These are phyloP conservation scores for Diadumene lineata DNA, from an alignment of 92 coral and sea anemone genomes.

Conservation along the genomic window DNA sequence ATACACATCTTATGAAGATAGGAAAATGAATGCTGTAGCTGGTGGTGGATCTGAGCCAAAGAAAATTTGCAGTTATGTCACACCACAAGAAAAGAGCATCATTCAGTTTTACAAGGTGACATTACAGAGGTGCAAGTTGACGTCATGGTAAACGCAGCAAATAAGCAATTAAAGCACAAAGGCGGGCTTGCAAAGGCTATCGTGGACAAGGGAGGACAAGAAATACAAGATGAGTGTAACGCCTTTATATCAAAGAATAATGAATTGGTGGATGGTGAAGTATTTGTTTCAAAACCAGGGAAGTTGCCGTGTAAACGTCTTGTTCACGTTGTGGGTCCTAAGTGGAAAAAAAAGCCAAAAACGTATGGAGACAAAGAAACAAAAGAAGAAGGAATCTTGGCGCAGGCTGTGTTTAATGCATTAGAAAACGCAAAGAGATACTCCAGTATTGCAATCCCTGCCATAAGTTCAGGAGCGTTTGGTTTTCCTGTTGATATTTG, in stretches of 20 bases:
- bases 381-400: slow-evolving; percentile 28
- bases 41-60: background rate
- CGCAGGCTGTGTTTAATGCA: slow-evolving; percentile 36
- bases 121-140: slow-evolving; percentile 62
- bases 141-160: slow-evolving; percentile 80
- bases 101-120: slow-evolving; percentile 55
- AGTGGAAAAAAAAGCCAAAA: slow-evolving; percentile 28
- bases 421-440: slow-evolving; percentile 35
- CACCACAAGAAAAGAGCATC: slow-evolving; percentile 42
- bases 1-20: background rate
- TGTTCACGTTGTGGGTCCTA: slow-evolving; percentile 68
- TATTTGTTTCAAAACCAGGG: slow-evolving; percentile 53
- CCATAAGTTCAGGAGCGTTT: slow-evolving; percentile 66
- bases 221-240: slow-evolving; percentile 64
- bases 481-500: slow-evolving; percentile 66
- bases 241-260: slow-evolving; percentile 20
- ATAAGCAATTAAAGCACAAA: slow-evolving; percentile 49
- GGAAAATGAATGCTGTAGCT: background rate
- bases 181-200: slow-evolving; percentile 77
- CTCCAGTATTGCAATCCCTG: slow-evolving; percentile 66
- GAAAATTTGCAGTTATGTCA: slow-evolving; percentile 15
- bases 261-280: slow-evolving; percentile 50
- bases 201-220: slow-evolving; percentile 56
- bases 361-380: slow-evolving; percentile 20
- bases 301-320: slow-evolving; percentile 63